These are phyloP conservation scores for Gyrodactylus bullatarudis DNA, from an alignment of 1,140 invertebrate genomes.

Conservation along the genomic window DNA sequence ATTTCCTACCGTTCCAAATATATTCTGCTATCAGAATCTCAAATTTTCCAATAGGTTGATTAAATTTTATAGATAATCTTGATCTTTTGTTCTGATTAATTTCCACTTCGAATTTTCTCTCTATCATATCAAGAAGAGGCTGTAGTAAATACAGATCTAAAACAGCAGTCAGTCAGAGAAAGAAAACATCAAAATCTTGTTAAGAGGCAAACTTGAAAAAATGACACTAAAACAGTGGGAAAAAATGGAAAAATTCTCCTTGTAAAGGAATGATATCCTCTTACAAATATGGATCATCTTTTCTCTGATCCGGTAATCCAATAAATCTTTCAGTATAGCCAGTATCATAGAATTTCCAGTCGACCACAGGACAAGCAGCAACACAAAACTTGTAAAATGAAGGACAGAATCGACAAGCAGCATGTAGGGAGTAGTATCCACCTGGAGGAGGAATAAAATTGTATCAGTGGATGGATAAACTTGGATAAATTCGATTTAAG, in stretches of 20 bases:
- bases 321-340: conserved; percentile 80
- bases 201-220: not conserved
- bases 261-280: conserved; percentile 11
- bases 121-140: too few relatives aligned
- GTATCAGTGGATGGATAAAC: not conserved
- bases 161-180: not conserved
- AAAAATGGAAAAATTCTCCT: conserved; percentile 11
- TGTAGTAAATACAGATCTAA: too few relatives aligned
- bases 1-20: too few relatives aligned
- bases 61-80: too few relatives aligned
- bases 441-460: conserved; percentile 10
- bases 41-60: too few relatives aligned
- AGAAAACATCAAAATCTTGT: not conserved
- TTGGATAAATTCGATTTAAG: conserved; percentile 7
- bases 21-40: too few relatives aligned
- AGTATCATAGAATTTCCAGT: conserved; percentile 61
- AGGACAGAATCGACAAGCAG: not conserved
- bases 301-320: conserved; percentile 49
- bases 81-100: too few relatives aligned
- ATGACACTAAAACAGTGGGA: not conserved
- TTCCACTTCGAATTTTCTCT: too few relatives aligned
- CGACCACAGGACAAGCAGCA: conserved; percentile 76
- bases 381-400: conserved; percentile 23
- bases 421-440: conserved; percentile 24
- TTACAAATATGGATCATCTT: conserved; percentile 37